A percentile compares a stretch with the other conserved stretches of the same genome.
phyloP scores from a whole-genome alignment of 2,113 vertebrate genomes.

The Dendrocopos noguchii region DNA sequence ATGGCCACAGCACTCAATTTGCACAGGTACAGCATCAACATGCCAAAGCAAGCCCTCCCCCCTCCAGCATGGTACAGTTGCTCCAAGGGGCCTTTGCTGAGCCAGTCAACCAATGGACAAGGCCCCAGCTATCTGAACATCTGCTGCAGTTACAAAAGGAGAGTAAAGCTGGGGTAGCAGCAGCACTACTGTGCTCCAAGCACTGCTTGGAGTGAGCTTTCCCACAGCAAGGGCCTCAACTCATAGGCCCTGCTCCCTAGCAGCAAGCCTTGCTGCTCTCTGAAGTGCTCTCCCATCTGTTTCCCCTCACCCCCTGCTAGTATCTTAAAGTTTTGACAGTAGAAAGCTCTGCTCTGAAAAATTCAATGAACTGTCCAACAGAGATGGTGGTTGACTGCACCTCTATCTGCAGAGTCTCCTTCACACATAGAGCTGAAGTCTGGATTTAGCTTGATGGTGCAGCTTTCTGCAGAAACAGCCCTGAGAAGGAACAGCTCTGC shows the following conservation, averaged over 20 bases:
- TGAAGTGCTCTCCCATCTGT: not conserved
- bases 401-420: too few species aligned
- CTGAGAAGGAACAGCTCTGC: not conserved
- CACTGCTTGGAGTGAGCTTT: not conserved
- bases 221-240: not conserved
- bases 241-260: accelerated
- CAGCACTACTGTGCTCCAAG: accelerated
- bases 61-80: accelerated
- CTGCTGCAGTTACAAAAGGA: not conserved
- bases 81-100: not conserved
- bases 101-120: not conserved
- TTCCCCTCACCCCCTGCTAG: not conserved
- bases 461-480: not conserved
- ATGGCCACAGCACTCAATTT: accelerated
- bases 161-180: not conserved
- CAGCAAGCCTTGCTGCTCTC: not conserved
- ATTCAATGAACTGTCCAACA: not conserved
- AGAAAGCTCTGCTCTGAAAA: not conserved
- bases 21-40: accelerated
- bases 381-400: not conserved
- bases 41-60: accelerated
- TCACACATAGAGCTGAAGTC: accelerated
- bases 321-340: not conserved
- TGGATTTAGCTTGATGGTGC: not conserved
- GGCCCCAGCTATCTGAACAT: accelerated